Conservation (phyloP, 2,113 vertebrate species). For the Lycaon pictus region DNA sequence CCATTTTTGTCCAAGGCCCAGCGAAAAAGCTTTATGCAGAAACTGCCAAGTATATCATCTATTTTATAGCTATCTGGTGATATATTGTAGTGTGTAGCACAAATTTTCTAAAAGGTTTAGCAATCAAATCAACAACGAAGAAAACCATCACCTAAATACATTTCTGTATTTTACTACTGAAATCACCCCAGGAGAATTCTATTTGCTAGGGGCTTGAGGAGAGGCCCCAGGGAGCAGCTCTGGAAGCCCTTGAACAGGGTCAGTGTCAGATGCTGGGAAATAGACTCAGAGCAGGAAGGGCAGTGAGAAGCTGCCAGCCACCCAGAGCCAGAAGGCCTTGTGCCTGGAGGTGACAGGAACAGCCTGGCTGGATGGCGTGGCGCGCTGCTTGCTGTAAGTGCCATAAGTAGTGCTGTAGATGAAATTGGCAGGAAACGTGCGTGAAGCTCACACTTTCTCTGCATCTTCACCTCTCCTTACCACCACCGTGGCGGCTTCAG, state of each 20-base stretch:
- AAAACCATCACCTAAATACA: background rate
- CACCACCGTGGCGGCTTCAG: background rate
- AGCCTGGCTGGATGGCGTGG: accelerated
- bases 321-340: background rate
- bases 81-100: background rate
- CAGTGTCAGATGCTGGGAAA: background rate
- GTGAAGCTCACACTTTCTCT: background rate
- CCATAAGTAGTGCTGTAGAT: background rate
- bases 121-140: conserved; percentile 30
- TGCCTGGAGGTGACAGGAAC: background rate
- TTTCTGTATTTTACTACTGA: conserved; percentile 30
- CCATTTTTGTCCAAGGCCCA: background rate
- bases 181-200: background rate
- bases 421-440: conserved; percentile 20
- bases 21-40: background rate
- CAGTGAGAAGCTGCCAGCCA: background rate
- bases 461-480: background rate
- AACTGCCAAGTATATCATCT: background rate
- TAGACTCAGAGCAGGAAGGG: background rate
- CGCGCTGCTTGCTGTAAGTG: background rate
- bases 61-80: background rate
- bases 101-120: conserved; percentile 53
- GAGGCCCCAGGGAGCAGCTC: background rate
- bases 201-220: background rate
- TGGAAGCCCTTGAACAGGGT: background rate